Base-by-base conservation (phyloP, 2,113 vertebrate species). In the Tapirus terrestris region DNA sequence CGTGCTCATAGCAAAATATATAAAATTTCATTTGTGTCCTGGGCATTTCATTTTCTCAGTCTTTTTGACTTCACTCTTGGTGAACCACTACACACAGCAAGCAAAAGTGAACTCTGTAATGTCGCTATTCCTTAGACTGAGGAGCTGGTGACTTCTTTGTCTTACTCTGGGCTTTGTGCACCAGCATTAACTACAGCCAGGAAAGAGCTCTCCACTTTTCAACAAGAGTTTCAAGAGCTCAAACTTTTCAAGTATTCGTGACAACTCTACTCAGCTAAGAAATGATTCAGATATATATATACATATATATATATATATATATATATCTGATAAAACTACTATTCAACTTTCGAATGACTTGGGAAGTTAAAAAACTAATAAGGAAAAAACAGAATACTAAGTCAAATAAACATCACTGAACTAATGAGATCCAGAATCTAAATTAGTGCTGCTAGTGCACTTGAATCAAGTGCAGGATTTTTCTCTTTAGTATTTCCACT, bases 351-450 rank as follows among this genome's bases (percentile, higher is more conserved):
- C 48, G 43, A 82, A 43, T 84, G 70, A 75, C 29, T 27, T 80
- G 27, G 48, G 80, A 96, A 94, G 0, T 89, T 56, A 29, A 72
- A 97, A 82, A 96, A 94, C 10, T 56, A 2, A 0, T 70, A 89
- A 92, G 13, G 76, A 89, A 68, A 18, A 9, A 56, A 56, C 36
- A 79, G 81, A 97, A 87, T 0, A 4, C 31, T n/a, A 53, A 96
- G 14, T 93, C n/a, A 97, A 97, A 84, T 43, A 43, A n/a, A 72
- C 31, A 92, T 39, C 45, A n/a, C 21, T 36, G 8, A 45, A 88
- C 65, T 84, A 85, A 96, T 79, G 67, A 96, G 85, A 92, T 91
- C n/a, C 51, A 80, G 84, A 93, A 80, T 86, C 43, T 53, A 75
- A 93, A 84, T 91, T 80, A 68, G 63, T 88, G 58, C 60, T 77